A percentile compares a stretch with the other conserved stretches of the same genome.
phyloP scores from a whole-genome alignment of 2,113 vertebrate genomes.

The Lagopus muta region DNA sequence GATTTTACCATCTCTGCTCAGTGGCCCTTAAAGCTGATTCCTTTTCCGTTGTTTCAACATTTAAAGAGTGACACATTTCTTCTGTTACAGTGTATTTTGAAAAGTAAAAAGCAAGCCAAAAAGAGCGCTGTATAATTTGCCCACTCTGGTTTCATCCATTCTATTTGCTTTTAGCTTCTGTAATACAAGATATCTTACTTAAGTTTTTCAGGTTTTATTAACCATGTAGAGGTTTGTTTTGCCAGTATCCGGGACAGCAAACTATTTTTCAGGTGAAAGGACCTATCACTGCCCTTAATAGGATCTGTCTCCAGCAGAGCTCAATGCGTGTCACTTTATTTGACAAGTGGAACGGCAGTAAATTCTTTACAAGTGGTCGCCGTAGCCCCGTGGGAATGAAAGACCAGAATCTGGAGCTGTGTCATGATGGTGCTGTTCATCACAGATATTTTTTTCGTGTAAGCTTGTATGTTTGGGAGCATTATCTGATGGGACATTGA shows the following conservation, averaged over 20 bases:
- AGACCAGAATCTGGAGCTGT: conserved; percentile 25
- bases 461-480: neutral
- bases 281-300: conserved; percentile 1
- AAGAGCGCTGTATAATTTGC: rapidly evolving
- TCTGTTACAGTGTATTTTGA: neutral
- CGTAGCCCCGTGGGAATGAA: conserved; percentile 41
- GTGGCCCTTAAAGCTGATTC: neutral
- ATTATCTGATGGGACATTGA: neutral
- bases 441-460: neutral
- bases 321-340: conserved; percentile 16
- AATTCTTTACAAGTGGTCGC: conserved; percentile 15
- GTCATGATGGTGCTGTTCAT: neutral
- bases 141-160: neutral
- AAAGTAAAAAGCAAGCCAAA: neutral
- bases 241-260: conserved; percentile 14
- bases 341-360: conserved; percentile 40
- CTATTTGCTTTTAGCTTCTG: neutral
- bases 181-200: neutral
- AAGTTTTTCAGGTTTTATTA: conserved; percentile 5
- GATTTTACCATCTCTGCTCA: neutral
- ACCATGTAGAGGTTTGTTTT: neutral
- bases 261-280: conserved; percentile 43
- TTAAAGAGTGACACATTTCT: neutral
- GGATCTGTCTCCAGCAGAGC: conserved; percentile 33
- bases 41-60: neutral